Evolutionary conservation across 1,140 invertebrate species (phyloP), one percentile per base, ranked within the genome.

Genomic region (Zaprionus davidi): DNA sequence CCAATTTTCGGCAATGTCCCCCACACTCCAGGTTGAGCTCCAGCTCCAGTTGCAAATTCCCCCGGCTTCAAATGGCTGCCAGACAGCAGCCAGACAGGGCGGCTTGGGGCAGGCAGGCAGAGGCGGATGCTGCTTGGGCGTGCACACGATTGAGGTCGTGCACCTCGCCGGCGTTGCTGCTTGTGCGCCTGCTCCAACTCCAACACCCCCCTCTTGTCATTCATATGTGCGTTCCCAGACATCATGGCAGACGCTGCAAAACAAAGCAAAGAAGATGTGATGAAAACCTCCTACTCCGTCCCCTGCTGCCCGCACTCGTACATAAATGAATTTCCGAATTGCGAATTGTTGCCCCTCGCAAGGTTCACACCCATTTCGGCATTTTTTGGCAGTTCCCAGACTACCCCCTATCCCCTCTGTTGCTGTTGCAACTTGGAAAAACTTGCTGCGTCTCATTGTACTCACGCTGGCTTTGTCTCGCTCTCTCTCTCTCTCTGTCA

Each of bases 71-170:
- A 58, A 41, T 49, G 60, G 36, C 53, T 63, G 71, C 53, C 76
- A 81, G 79, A 88, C 85, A 88, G 85, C 79, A 82, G 75, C 81
- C 85, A 88, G 85, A 88, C 85, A 90, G 63, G 53, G 44, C 38
- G 75, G 76, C 59, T 73, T 90, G 79, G 85, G 69, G 85, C 41
- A 85, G 76, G 84, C 62, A 76, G 84, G 20, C 62, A 44, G 57
- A 62, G 59, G 57, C 53, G 51, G 46, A 20, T 44, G 53, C 62
- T 59, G 65, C 64, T 17, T 46, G 44, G 57, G 73, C 64, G 65
- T 81, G 38, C 78, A 84, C 85, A 84, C 85, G 85, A 88, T 90
- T 88, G 85, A 88, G 85, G 85, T 88, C 85, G 85, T 88, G 85
- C 67, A 88, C 85, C 85, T 88, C 78, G 80, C 60, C 68, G 79